Percentiles rank a stretch among this genome's conserved stretches.
phyloP scores from a whole-genome alignment of 2,113 vertebrate species.

The Saguinus imperator region DNA sequence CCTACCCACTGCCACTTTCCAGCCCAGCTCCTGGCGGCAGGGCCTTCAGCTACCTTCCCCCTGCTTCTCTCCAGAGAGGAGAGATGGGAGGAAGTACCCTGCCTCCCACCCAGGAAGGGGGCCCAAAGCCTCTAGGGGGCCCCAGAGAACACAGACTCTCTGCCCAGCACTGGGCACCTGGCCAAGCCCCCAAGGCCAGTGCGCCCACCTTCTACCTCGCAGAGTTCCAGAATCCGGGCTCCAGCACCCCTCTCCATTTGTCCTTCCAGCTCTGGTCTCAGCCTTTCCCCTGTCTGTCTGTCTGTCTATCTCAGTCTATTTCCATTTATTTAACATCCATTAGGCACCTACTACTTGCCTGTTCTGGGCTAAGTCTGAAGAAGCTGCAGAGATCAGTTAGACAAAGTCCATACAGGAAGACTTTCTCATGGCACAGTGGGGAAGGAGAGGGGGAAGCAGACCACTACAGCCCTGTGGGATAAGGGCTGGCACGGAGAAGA shows the following conservation, averaged over 20 bases:
- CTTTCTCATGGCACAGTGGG: not conserved
- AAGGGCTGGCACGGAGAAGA: not conserved
- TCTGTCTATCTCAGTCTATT: not conserved
- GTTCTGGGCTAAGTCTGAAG: not conserved
- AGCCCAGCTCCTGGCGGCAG: not conserved
- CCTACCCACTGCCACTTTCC: not conserved
- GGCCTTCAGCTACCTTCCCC: not conserved
- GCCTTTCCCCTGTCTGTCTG: not conserved
- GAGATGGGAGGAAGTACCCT: not conserved
- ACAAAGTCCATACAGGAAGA: not conserved
- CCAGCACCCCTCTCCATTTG: not conserved
- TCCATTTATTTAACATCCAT: not conserved
- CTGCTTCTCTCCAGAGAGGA: not conserved
- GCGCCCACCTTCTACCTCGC: accelerated
- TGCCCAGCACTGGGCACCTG: not conserved
- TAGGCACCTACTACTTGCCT: not conserved
- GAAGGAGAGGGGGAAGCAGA: not conserved
- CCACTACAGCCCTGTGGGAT: not conserved
- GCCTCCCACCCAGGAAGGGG: not conserved
- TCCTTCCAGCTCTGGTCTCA: not conserved
- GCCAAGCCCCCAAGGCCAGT: accelerated
- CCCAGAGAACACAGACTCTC: not conserved
- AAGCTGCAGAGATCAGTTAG: not conserved
- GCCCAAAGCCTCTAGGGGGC: not conserved
- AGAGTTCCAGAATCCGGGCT: not conserved